A percentile compares a stretch with the other conserved stretches of the same genome.
These are phyloP conservation scores for Gonioctena quinquepunctata DNA, from an alignment of 1,140 invertebrate genomes.

Conservation along the genomic window DNA sequence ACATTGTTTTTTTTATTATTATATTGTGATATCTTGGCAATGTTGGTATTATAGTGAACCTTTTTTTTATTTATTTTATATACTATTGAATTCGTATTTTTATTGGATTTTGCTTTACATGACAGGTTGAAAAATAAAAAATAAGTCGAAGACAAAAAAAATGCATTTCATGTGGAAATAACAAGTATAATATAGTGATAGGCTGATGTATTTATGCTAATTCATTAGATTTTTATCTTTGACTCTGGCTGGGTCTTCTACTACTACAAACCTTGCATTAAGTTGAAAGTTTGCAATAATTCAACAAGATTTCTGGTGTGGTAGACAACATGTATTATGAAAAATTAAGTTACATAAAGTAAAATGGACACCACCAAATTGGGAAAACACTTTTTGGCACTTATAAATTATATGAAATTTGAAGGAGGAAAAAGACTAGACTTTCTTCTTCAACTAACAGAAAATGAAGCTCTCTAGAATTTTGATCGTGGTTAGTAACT, in stretches of 20 bases:
- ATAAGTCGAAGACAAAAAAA: not conserved
- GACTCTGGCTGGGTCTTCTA: not conserved
- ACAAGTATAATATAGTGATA: not conserved
- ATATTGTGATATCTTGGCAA: conserved; percentile 49
- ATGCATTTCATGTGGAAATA: conserved; percentile 2
- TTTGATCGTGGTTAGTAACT: too few species aligned
- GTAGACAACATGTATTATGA: too few species aligned
- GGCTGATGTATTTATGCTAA: not conserved
- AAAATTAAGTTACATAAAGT: too few species aligned
- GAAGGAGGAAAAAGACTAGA: too few species aligned
- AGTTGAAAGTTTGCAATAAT: too few species aligned
- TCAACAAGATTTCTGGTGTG: too few species aligned
- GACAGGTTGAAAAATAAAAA: not conserved
- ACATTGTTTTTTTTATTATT: conserved; percentile 29
- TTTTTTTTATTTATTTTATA: conserved; percentile 26
- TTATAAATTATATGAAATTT: too few species aligned
- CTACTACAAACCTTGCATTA: too few species aligned
- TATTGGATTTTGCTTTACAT: conserved; percentile 1
- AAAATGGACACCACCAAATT: too few species aligned
- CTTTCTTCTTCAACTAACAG: too few species aligned
- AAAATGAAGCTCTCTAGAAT: too few species aligned
- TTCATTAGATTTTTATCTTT: not conserved
- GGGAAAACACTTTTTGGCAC: too few species aligned
- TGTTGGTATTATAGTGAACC: conserved; percentile 45
- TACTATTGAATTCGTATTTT: not conserved